Evolutionary conservation across 2,888 invertebrate species (phyloP), one percentile per base, ranked within the genome.

Genomic region (Sarcophaga carnaria): DNA sequence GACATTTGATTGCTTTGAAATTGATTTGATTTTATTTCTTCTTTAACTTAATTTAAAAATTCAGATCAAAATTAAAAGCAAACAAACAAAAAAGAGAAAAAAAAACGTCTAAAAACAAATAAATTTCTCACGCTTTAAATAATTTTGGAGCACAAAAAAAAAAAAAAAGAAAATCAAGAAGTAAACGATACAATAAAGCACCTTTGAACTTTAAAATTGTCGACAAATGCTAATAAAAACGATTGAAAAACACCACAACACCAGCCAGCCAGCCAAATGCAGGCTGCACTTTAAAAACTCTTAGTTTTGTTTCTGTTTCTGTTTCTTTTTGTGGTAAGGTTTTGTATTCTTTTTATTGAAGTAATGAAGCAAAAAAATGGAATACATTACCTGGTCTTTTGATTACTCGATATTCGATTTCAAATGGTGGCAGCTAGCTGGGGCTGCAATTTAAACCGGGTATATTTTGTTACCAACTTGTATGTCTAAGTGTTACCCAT

Each of bases 401-500:
- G 17, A 20, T 22, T 54, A 37, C 37, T 37, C 5, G 14, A 22
- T 63, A 76, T 75, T 76, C 54, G 69, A 49, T 86, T 67, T 80
- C 76, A 72, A 86, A 80, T 76, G 62, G 49, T 49, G 37, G 10
- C 1, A 10, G 37, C 37, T 37, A 37, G 37, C 37, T 37, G 37
- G 37, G 8, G 37, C 37, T 86, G 59, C 60, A 78, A 83, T 70
- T 79, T 59, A 67, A 83, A 83, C 83, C 83, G 83, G 70, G 80
- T 83, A 80, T 10, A 10, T 37, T 86, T 83, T 70, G n/a, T 76
- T 83, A 60, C 14, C 72, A 70, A 80, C 60, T 66, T 49, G 25
- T 49, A 1, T 37, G 37, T 69, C 67, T 81, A 70, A 37, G 37
- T 10, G 37, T 37, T 37, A 10, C 62, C 63, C 70, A 72, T 79